phyloP scores from a whole-genome alignment of 2,113 vertebrate genomes.

The Pachypanchax playfairii region DNA sequence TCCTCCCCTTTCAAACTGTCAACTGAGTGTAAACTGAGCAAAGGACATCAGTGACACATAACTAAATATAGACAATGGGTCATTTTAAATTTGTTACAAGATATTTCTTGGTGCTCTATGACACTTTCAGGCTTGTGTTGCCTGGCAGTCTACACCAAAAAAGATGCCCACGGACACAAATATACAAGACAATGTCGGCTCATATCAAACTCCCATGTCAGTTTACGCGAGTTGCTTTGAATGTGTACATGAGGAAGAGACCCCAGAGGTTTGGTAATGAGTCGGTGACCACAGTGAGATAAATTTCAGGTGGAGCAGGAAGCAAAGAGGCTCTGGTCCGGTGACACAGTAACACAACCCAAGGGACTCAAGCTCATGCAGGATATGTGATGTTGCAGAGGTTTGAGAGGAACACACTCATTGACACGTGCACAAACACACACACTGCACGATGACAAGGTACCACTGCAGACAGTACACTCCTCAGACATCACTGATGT shows the following conservation, averaged over 20 bases:
- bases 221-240: conserved; percentile 10
- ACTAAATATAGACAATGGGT: neutral
- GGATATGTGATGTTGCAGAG: conserved; percentile 66
- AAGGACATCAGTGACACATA: conserved; percentile 2
- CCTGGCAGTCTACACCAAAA: neutral
- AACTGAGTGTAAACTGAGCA: neutral
- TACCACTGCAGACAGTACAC: conserved; percentile 41
- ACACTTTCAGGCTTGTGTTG: neutral
- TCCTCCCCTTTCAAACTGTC: neutral
- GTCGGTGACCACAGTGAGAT: conserved; percentile 31
- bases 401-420: conserved; percentile 21
- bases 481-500: conserved; percentile 44
- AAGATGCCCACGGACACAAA: neutral
- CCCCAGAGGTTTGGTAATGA: conserved; percentile 65
- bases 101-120: conserved; percentile 13
- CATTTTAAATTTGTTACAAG: conserved; percentile 3
- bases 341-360: conserved; percentile 63
- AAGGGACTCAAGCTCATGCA: conserved; percentile 51
- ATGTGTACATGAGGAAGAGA: conserved; percentile 17
- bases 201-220: conserved; percentile 1
- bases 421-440: conserved; percentile 28
- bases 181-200: conserved; percentile 12
- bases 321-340: conserved; percentile 41
- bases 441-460: conserved; percentile 46
- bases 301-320: conserved; percentile 44